These are phyloP conservation scores for Pavo muticus DNA, from an alignment of 2,113 vertebrate species.

Conservation along the genomic window DNA sequence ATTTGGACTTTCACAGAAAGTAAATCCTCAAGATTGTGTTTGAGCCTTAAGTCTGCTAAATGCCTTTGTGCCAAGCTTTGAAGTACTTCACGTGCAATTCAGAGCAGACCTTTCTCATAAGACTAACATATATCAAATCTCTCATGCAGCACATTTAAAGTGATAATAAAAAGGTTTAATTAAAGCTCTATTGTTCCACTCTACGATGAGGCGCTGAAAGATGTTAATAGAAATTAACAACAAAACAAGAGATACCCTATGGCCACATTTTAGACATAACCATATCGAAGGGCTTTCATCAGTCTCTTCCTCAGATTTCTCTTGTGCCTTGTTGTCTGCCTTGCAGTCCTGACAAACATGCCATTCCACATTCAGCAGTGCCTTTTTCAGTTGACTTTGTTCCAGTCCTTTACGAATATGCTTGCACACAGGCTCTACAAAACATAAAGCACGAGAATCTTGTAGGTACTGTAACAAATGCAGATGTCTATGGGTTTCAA, in stretches of 20 bases:
- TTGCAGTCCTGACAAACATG: slow-evolving; percentile 90
- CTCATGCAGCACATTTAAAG: background rate
- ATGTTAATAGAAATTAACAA: background rate
- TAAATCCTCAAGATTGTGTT: background rate
- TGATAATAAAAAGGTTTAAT: background rate
- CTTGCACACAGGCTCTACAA: slow-evolving; percentile 83
- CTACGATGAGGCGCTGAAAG: background rate
- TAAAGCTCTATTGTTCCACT: background rate
- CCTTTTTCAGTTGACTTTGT: slow-evolving; percentile 86
- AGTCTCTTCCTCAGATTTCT: slow-evolving; percentile 70
- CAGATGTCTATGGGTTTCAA: background rate
- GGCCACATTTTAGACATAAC: slow-evolving; percentile 96
- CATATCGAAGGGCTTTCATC: slow-evolving; percentile 81
- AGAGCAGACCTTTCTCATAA: background rate
- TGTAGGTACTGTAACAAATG: background rate
- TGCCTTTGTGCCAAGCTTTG: background rate
- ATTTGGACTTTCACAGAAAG: background rate
- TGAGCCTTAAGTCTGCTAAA: slow-evolving; percentile 33
- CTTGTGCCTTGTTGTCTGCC: slow-evolving; percentile 66
- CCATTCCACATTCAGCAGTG: slow-evolving; percentile 80
- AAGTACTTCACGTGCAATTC: background rate
- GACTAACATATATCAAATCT: background rate
- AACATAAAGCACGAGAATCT: background rate
- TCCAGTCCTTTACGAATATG: slow-evolving; percentile 92
- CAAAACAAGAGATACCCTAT: slow-evolving; percentile 83